A percentile compares a stretch with the other conserved stretches of the same genome.
These are phyloP conservation scores for Cerastoderma edule DNA, from an alignment of 2,888 invertebrate genomes.

Conservation along the genomic window DNA sequence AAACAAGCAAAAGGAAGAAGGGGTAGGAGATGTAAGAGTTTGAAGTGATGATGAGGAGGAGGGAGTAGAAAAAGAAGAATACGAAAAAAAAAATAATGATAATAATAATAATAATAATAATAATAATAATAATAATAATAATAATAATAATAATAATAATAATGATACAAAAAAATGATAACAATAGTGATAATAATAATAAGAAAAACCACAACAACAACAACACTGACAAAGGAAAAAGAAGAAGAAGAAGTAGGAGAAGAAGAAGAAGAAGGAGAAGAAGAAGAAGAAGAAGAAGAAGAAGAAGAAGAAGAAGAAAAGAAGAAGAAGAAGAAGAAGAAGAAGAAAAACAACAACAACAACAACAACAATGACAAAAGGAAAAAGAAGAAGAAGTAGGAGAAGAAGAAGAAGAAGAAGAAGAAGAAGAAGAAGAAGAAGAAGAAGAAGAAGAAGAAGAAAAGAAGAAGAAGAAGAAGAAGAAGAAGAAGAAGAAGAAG, in stretches of 20 bases:
- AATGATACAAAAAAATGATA: too few species aligned
- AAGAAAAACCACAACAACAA: too few species aligned
- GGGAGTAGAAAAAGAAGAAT: constrained; percentile 4
- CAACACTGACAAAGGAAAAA: too few species aligned
- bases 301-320: not conserved
- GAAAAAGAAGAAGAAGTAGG: too few species aligned
- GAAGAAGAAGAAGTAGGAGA: too few species aligned
- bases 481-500: not conserved
- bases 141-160: not conserved
- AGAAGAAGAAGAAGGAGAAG: not conserved
- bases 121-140: not conserved
- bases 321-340: not conserved
- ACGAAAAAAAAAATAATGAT: not conserved
- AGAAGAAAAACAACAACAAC: too few species aligned
- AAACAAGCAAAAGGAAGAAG: too few species aligned
- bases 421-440: constrained; percentile 14
- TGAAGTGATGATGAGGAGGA: constrained; percentile 5
- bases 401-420: too few species aligned
- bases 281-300: constrained; percentile 1
- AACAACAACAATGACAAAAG: too few species aligned
- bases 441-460: constrained; percentile 10
- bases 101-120: not conserved
- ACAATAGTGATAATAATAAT: too few species aligned
- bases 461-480: not conserved
- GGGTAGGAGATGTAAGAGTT: too few species aligned